Conservation (phyloP, 2,888 invertebrate genomes). For the Malthinus seriepunctatus region DNA sequence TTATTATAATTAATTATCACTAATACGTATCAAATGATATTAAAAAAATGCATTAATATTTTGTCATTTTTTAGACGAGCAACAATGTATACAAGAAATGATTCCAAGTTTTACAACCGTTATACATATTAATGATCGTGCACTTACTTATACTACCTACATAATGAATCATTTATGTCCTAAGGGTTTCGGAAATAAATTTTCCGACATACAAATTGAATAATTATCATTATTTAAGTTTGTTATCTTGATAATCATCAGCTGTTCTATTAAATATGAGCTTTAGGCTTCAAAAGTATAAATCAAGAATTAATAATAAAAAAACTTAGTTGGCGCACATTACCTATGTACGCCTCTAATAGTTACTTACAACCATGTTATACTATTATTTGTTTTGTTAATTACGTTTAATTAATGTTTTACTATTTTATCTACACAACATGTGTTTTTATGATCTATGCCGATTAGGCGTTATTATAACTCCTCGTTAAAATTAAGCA, state of each 20-base stretch:
- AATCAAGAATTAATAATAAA: too few species aligned
- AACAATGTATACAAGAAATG: constrained; percentile 5
- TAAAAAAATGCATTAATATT: constrained; percentile 21
- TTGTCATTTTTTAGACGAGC: constrained; percentile 11
- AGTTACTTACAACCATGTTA: too few species aligned
- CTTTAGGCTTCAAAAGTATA: too few species aligned
- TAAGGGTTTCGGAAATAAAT: constrained; percentile 16
- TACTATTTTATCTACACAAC: constrained; percentile 1
- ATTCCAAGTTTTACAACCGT: constrained; percentile 15
- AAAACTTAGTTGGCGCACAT: too few species aligned
- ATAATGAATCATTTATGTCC: not conserved
- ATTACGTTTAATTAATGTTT: constrained; percentile 4
- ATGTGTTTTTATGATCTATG: constrained; percentile 2
- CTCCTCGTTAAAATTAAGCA: constrained; percentile 7
- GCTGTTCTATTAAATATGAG: constrained; percentile 26
- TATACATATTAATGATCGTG: not conserved
- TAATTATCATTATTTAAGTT: constrained; percentile 34
- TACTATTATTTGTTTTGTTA: constrained; percentile 5
- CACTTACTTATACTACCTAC: not conserved
- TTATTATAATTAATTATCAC: constrained; percentile 44
- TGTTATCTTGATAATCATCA: constrained; percentile 22
- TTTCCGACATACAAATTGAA: constrained; percentile 37
- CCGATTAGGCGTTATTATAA: not conserved
- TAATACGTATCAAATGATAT: constrained; percentile 37
- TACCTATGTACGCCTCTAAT: too few species aligned